Percentiles rank a stretch among this genome's conserved stretches.
Conservation (phyloP, 1,140 invertebrate species). For the Papilio dardanus region DNA sequence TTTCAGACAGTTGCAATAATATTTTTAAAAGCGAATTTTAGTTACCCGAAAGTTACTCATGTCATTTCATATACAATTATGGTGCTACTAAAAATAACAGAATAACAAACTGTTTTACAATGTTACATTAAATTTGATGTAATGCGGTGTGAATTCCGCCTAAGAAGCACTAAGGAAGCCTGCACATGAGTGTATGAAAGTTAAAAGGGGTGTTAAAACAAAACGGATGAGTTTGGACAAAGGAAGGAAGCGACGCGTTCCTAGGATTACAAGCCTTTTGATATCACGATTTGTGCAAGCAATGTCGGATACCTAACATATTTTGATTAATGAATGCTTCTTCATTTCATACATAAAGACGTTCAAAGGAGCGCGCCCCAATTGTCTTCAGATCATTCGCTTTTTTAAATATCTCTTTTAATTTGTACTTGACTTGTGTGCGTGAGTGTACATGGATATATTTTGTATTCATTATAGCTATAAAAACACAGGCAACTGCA, state of each 20-base stretch:
- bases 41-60: neutral
- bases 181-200: slow-evolving; percentile 75
- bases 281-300: slow-evolving; percentile 61
- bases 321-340: slow-evolving; percentile 76
- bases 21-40: too few species aligned
- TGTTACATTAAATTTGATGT: neutral
- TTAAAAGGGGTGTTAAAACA: slow-evolving; percentile 81
- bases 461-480: too few species aligned
- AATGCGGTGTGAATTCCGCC: slow-evolving; percentile 45
- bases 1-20: too few species aligned
- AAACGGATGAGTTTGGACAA: slow-evolving; percentile 80
- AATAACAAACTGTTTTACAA: neutral
- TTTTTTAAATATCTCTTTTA: slow-evolving; percentile 14
- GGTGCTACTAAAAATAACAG: neutral
- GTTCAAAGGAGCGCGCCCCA: slow-evolving; percentile 37
- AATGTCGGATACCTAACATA: slow-evolving; percentile 68
- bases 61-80: neutral
- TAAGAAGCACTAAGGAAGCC: slow-evolving; percentile 64
- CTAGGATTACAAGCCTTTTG: slow-evolving; percentile 71
- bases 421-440: neutral
- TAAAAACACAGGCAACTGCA: too few species aligned
- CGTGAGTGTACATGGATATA: slow-evolving; percentile 1
- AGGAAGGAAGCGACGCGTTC: slow-evolving; percentile 72
- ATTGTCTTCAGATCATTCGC: slow-evolving; percentile 33
- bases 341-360: slow-evolving; percentile 54